Evolutionary conservation across 1,140 invertebrate species (phyloP), one percentile per base, ranked within the genome.

Genomic region (Battus philenor): DNA sequence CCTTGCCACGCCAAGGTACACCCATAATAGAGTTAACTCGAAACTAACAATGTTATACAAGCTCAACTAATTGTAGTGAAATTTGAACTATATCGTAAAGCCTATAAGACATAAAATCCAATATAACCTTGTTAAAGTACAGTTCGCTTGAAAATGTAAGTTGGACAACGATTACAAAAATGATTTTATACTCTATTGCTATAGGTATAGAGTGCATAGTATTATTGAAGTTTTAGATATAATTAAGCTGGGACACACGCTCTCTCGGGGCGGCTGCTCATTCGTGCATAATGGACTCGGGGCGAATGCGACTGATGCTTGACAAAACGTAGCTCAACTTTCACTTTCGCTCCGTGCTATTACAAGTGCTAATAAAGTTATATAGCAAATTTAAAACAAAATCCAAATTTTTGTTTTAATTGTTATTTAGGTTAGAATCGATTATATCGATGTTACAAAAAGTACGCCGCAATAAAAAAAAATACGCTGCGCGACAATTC

Each of bases 231-330:
- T 44, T 3, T 45, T 33, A 3, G 36, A 64, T 55, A 79, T 82
- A 84, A 84, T 84, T 84, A 80, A 68, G 61, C 61, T 48, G 68
- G 64, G 77, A 74, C 68, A 84, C 65, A 74, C 70, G 77, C 68
- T 82, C 78, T 85, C 78, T 80, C 74, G 76, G 78, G 78, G 75
- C 76, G 80, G 70, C 64, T 79, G 77, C 62, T 84, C 80, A 84
- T 82, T 82, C 78, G 78, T 82, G 78, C 80, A 85, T 85, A 85
- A 85, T 85, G 76, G 74, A 69, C 77, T 77, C 65, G 63, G 76
- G 64, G 77, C 76, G 61, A 76, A 75, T 59, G 66, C 66, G 68
- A 59, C 74, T 72, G 76, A 76, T 63, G 71, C 71, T 77, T 84
- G 76, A 81, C 80, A 78, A 81, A 80, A 81, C 70, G 72, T 74